phyloP scores from a whole-genome alignment of 2,888 invertebrate species.

The Nomada goodeniana region DNA sequence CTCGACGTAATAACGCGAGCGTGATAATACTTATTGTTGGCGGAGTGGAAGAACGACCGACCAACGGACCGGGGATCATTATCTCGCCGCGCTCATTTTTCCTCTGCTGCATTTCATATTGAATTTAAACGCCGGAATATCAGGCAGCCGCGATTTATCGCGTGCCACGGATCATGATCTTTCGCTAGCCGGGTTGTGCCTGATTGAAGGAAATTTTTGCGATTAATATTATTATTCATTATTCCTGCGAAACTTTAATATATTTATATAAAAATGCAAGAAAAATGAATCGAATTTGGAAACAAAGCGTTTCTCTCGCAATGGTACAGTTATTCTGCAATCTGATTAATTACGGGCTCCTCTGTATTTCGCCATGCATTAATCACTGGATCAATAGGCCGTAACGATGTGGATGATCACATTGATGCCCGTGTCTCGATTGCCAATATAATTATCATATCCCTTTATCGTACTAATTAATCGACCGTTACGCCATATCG shows the following conservation, averaged over 20 bases:
- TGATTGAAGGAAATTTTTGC: neutral
- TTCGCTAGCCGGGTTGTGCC: neutral
- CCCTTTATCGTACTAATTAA: slow-evolving; percentile 64
- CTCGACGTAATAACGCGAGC: slow-evolving; percentile 54
- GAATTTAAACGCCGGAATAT: slow-evolving; percentile 10
- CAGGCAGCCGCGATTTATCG: neutral
- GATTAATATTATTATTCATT: neutral
- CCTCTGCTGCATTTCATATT: slow-evolving; percentile 2
- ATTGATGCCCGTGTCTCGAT: slow-evolving; percentile 58
- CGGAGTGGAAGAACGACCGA: neutral
- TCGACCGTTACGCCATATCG: slow-evolving; percentile 49
- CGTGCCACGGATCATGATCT: neutral
- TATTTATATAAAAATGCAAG: no score
- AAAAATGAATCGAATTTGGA: no score
- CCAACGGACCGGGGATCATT: slow-evolving; percentile 16
- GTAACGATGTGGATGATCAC: slow-evolving; percentile 63
- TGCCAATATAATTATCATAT: slow-evolving; percentile 65
- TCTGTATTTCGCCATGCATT: slow-evolving; percentile 60
- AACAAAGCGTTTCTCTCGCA: neutral
- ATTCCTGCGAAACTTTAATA: no score
- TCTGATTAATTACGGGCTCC: slow-evolving; percentile 62
- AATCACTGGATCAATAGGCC: slow-evolving; percentile 62
- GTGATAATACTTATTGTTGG: slow-evolving; percentile 38
- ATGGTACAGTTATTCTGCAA: slow-evolving; percentile 34
- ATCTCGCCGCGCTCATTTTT: slow-evolving; percentile 12